phyloP scores from a whole-genome alignment of 1,140 invertebrate genomes.

The Camponotus vicinus region DNA sequence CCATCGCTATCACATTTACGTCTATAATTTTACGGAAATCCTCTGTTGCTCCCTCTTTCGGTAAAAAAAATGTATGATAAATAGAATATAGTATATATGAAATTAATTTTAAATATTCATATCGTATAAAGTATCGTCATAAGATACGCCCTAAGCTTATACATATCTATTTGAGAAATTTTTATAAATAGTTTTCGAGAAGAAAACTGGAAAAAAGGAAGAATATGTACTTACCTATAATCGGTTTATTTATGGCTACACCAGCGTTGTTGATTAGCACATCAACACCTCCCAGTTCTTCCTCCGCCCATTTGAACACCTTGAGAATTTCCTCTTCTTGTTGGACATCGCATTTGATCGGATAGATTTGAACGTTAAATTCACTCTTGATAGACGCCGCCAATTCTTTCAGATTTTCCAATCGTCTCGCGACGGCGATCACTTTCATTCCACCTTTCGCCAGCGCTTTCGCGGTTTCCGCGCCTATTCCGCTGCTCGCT shows the following conservation, averaged over 20 bases:
- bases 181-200: not conserved
- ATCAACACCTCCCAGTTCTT: conserved; percentile 88
- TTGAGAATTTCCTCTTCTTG: conserved; percentile 88
- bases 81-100: too few relatives aligned
- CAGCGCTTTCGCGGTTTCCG: conserved; percentile 86
- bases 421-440: conserved; percentile 86
- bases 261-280: conserved; percentile 91
- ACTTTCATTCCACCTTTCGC: conserved; percentile 88
- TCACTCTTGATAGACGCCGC: not conserved
- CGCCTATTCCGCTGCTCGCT: conserved; percentile 91
- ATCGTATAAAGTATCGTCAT: not conserved
- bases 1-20: conserved; percentile 89
- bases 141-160: not conserved
- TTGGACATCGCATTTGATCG: conserved; percentile 87
- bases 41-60: conserved; percentile 76
- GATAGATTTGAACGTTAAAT: conserved; percentile 72
- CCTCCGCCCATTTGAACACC: conserved; percentile 88
- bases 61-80: not conserved
- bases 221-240: conserved; percentile 63
- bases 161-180: not conserved
- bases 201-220: not conserved
- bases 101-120: not conserved
- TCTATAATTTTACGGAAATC: conserved; percentile 87
- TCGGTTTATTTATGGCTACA: conserved; percentile 8
- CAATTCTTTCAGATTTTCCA: conserved; percentile 82